Percentiles rank a stretch among this genome's conserved stretches.
Conservation (phyloP, 2,888 invertebrate species). For the Andrena fulva region DNA sequence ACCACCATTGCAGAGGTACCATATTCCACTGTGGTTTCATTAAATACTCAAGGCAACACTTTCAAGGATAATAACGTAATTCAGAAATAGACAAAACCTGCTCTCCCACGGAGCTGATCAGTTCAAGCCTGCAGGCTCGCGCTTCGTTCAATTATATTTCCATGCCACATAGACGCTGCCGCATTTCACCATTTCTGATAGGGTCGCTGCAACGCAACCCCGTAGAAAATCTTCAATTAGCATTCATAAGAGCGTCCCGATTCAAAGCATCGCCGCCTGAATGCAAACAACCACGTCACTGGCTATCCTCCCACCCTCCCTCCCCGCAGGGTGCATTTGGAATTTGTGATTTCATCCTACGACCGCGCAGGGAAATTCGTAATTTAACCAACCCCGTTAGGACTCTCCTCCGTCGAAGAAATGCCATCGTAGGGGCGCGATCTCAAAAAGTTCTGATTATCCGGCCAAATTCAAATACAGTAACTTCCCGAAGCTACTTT, state of each 20-base stretch:
- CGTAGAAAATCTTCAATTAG: constrained; percentile 68
- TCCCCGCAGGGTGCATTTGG: constrained; percentile 52
- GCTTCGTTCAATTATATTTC: constrained; percentile 25
- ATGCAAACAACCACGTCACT: constrained; percentile 64
- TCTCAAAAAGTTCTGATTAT: constrained; percentile 18
- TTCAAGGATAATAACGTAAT: not conserved
- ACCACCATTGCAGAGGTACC: too few relatives aligned
- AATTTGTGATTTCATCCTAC: constrained; percentile 63
- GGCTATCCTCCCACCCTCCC: constrained; percentile 1
- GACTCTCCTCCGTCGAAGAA: not conserved
- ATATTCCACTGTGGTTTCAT: not conserved
- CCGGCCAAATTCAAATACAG: too few relatives aligned
- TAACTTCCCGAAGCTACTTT: not conserved
- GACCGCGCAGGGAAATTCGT: constrained; percentile 55
- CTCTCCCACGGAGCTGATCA: not conserved
- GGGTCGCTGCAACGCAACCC: constrained; percentile 16
- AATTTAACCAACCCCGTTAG: constrained; percentile 53
- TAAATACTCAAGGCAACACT: too few relatives aligned
- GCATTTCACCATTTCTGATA: constrained; percentile 16
- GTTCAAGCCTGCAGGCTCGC: not conserved
- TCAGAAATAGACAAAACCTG: not conserved
- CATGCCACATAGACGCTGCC: constrained; percentile 1
- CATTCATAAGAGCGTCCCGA: constrained; percentile 69
- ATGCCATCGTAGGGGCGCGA: constrained; percentile 8
- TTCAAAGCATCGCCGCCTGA: constrained; percentile 64